Evolutionary conservation across 2,797 vertebrate species (phyloP).

Genomic region (Thalassophryne amazonica): DNA sequence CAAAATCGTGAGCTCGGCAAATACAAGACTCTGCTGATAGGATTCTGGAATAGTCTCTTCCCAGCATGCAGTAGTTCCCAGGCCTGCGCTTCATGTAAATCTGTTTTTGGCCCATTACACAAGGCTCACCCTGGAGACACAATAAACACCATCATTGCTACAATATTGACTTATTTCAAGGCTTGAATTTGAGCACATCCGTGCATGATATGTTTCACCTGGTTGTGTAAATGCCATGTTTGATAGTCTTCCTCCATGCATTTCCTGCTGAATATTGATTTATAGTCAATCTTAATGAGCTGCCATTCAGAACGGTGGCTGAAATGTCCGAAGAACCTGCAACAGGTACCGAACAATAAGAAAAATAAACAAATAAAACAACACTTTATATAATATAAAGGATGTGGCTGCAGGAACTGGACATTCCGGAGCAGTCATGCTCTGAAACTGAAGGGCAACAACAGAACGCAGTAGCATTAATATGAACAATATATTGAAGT

Average conservation of each 20-base stretch:
- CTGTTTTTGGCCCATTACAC: slow-evolving; percentile 98
- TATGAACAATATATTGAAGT: no score
- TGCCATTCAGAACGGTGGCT: slow-evolving; percentile 97
- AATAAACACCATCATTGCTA: neutral
- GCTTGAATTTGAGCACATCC: neutral
- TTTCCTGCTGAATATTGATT: slow-evolving; percentile 84
- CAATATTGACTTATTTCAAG: neutral
- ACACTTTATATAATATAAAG: no score
- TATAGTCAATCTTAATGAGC: slow-evolving; percentile 96
- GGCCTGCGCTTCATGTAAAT: slow-evolving; percentile 95
- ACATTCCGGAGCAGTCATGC: no score
- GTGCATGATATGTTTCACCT: slow-evolving; percentile 72
- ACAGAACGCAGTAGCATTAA: no score
- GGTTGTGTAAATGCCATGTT: slow-evolving; percentile 94
- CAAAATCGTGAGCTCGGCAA: slow-evolving; percentile 93
- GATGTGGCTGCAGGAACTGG: no score
- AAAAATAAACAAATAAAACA: no score
- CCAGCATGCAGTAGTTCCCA: slow-evolving; percentile 89
- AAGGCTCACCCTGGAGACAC: slow-evolving; percentile 87
- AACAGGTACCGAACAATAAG: neutral
- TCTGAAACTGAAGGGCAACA: no score
- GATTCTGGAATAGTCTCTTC: slow-evolving; percentile 86
- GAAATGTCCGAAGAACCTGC: slow-evolving; percentile 95
- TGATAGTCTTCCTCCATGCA: slow-evolving; percentile 92
- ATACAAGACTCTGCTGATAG: slow-evolving; percentile 93